phyloP scores from a whole-genome alignment of 1,140 invertebrate genomes.

The Triops cancriformis region DNA sequence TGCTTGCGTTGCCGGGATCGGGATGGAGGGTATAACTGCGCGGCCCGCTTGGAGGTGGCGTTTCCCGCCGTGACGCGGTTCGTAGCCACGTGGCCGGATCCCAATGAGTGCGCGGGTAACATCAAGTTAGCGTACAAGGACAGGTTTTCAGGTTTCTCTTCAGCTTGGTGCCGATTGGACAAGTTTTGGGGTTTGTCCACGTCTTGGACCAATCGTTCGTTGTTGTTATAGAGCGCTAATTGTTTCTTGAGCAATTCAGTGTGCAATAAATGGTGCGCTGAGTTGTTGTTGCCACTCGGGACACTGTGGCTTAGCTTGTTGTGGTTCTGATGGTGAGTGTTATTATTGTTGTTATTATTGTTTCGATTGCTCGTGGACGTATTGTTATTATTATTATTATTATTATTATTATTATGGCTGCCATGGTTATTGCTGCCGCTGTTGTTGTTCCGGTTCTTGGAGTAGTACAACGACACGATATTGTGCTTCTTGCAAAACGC shows the following conservation, averaged over 20 bases:
- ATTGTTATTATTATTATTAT: constrained; percentile 24
- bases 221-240: constrained; percentile 18
- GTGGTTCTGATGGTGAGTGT: background rate
- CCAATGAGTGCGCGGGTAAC: background rate
- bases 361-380: constrained; percentile 38
- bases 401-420: constrained; percentile 17
- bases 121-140: background rate
- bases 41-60: too few species aligned
- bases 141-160: constrained; percentile 22
- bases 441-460: constrained; percentile 36
- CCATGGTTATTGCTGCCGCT: constrained; percentile 21
- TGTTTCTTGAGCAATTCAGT: background rate
- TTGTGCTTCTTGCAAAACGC: constrained; percentile 70
- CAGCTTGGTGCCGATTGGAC: background rate
- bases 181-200: background rate
- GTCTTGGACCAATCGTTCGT: background rate
- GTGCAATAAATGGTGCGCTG: constrained; percentile 14
- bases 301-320: constrained; percentile 21
- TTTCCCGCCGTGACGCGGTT: too few species aligned
- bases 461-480: constrained; percentile 56
- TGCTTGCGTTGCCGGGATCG: constrained; percentile 18
- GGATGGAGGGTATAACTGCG: background rate
- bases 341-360: background rate
- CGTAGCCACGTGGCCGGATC: background rate
- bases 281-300: background rate